A percentile compares a stretch with the other conserved stretches of the same genome.
Evolutionary conservation across 2,113 vertebrate genomes (phyloP).

Genomic region (Scolopax mira): DNA sequence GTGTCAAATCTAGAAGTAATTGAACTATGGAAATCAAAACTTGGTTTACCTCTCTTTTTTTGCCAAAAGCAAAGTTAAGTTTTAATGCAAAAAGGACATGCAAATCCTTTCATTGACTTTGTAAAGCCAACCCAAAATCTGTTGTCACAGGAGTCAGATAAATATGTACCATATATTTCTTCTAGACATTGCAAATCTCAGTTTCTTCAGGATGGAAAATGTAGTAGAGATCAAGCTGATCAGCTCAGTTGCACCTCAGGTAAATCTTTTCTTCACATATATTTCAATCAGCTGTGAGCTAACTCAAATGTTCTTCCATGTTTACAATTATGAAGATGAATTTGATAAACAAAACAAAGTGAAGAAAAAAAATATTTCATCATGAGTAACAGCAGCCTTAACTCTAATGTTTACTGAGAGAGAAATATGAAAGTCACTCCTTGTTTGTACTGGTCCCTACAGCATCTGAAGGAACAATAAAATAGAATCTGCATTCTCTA

Average conservation of each 20-base stretch:
- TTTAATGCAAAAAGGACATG: background rate
- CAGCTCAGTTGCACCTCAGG: background rate
- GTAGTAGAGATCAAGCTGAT: background rate
- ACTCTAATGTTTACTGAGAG: background rate
- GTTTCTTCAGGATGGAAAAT: background rate
- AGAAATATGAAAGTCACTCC: background rate
- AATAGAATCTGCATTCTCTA: background rate
- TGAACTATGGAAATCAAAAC: background rate
- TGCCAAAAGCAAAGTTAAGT: background rate
- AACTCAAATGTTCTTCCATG: background rate
- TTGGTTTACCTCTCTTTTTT: background rate
- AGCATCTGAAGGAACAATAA: background rate
- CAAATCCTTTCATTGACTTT: background rate
- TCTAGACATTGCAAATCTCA: background rate
- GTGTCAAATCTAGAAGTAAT: background rate
- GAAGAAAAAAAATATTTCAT: background rate
- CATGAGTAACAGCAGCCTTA: background rate
- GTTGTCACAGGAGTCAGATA: background rate
- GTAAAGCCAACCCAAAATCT: background rate
- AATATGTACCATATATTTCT: background rate
- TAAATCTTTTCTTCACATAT: background rate
- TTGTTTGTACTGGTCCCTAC: background rate
- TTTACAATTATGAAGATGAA: constrained; percentile 5
- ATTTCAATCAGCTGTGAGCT: background rate
- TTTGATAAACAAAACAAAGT: background rate